A percentile compares a stretch with the other conserved stretches of the same genome.
Evolutionary conservation across 2,797 vertebrate species (phyloP).

Genomic region (Distichodus sexfasciatus): DNA sequence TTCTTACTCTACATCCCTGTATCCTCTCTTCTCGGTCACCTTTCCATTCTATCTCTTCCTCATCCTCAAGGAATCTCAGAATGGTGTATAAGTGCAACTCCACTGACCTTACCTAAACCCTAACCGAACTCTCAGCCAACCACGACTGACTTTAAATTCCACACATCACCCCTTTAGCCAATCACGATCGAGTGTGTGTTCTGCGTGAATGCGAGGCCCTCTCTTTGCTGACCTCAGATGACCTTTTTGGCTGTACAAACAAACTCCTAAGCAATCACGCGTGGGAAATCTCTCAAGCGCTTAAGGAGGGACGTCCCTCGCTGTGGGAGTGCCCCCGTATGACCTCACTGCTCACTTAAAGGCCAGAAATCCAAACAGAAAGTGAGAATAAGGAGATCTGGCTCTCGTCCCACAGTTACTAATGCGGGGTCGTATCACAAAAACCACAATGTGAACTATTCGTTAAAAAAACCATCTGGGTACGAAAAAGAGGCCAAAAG

Average conservation of each 20-base stretch:
- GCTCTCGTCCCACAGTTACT: conserved; percentile 54
- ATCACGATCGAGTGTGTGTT: not conserved
- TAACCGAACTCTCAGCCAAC: not conserved
- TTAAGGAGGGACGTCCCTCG: conserved; percentile 21
- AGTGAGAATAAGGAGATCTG: conserved; percentile 46
- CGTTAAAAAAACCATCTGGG: not conserved
- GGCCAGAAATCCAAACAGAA: conserved; percentile 13
- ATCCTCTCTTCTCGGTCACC: not conserved
- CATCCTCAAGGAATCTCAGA: not conserved
- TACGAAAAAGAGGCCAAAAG: not conserved
- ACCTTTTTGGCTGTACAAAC: conserved; percentile 16
- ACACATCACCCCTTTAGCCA: not conserved
- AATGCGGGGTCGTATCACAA: conserved; percentile 64
- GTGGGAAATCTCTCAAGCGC: conserved; percentile 2
- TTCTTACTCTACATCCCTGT: not conserved
- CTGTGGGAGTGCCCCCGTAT: not conserved
- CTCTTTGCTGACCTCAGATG: not conserved
- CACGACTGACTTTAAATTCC: conserved; percentile 3
- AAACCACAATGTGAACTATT: not conserved
- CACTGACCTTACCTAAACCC: not conserved
- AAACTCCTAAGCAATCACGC: conserved; percentile 11
- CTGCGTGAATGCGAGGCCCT: not conserved
- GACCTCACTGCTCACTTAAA: conserved; percentile 11
- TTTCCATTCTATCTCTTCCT: not conserved
- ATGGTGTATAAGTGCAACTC: too few species aligned